Conservation (phyloP, 2,888 invertebrate species). For the Ischnura elegans region DNA sequence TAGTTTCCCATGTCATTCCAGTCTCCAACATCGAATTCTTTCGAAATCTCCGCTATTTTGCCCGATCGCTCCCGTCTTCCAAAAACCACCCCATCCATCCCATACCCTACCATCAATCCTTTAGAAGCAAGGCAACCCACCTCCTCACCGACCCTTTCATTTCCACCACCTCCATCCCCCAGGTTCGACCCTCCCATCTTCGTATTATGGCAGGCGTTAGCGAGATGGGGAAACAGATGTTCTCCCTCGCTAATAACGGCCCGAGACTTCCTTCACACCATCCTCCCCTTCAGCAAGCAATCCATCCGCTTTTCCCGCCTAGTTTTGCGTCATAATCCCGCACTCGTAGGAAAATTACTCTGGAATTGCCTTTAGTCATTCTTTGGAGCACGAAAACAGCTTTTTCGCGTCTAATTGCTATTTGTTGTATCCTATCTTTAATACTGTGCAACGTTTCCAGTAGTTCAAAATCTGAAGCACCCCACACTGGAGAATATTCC, state of each 20-base stretch:
- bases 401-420: no score
- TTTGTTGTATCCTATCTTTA: no score
- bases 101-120: background rate
- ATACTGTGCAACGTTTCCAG: no score
- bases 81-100: background rate
- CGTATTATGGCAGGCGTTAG: conserved; percentile 50
- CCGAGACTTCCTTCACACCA: background rate
- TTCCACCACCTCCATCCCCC: background rate
- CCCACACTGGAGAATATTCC: no score
- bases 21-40: background rate
- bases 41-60: background rate
- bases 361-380: no score
- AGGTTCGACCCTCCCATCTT: background rate
- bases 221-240: conserved; percentile 51
- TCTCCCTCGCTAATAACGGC: conserved; percentile 50
- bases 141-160: background rate
- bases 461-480: no score
- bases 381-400: no score
- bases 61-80: background rate
- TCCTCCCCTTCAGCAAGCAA: background rate
- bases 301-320: background rate
- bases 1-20: background rate
- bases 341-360: no score
- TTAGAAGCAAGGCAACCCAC: background rate
- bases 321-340: no score